Percentiles rank a stretch among this genome's conserved stretches.
Conservation (phyloP, 2,113 vertebrate species). For the Cavia porcellus region DNA sequence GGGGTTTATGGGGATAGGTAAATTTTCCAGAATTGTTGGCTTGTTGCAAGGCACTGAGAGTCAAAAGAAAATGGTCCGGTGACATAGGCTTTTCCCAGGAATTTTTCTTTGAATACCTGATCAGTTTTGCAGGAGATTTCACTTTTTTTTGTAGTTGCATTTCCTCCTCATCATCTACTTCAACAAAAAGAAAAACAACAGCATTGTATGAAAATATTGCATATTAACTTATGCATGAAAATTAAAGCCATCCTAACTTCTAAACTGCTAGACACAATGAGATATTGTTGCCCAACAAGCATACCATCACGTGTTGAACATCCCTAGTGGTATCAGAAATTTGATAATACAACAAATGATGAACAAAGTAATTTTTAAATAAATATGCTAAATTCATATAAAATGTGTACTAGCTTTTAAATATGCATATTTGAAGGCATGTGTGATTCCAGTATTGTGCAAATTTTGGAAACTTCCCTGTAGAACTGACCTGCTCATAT, state of each 20-base stretch:
- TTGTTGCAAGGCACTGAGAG: conserved; percentile 83
- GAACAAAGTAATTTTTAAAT: background rate
- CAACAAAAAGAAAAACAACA: conserved; percentile 56
- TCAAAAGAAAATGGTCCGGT: conserved; percentile 86
- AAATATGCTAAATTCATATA: background rate
- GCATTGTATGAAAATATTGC: background rate
- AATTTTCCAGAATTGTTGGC: conserved; percentile 31
- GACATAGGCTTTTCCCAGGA: conserved; percentile 69
- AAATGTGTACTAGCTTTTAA: background rate
- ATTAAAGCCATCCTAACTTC: background rate
- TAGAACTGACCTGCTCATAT: background rate
- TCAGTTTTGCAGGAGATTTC: conserved; percentile 73
- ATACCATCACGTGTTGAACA: background rate
- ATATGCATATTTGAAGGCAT: background rate
- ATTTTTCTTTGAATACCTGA: conserved; percentile 76
- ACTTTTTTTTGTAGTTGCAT: background rate
- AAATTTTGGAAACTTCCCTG: conserved; percentile 17
- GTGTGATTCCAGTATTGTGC: background rate
- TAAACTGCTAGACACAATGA: background rate
- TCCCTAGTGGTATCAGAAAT: background rate
- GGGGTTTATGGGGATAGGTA: conserved; percentile 77
- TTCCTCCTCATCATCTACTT: background rate
- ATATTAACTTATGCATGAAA: background rate
- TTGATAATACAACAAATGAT: background rate
- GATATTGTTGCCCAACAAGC: background rate